Percentiles rank a stretch among this genome's conserved stretches.
Conservation (phyloP, 2,888 invertebrate species). For the Eristalis intricaria region DNA sequence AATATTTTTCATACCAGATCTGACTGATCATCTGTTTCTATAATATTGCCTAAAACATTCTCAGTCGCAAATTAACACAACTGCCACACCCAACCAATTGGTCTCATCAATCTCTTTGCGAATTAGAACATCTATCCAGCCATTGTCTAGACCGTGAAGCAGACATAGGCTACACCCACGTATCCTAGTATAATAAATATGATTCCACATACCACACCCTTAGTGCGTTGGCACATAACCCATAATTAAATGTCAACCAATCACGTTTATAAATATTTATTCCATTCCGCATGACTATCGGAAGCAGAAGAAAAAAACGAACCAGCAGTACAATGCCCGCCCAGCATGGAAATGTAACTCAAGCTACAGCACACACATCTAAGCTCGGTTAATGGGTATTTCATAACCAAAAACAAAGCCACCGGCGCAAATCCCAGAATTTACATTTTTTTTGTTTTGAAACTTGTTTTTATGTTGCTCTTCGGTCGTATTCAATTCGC, state of each 20-base stretch:
- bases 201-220: not conserved
- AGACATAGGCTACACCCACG: not conserved
- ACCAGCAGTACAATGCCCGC: not conserved
- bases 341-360: not conserved
- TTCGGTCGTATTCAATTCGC: not conserved
- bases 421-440: constrained; percentile 1
- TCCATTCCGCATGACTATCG: not conserved
- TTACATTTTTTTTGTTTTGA: constrained; percentile 8
- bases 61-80: too few relatives aligned
- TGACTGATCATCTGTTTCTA: too few relatives aligned
- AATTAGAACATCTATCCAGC: not conserved
- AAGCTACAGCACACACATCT: constrained; percentile 1
- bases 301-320: not conserved
- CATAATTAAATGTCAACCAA: constrained; percentile 6
- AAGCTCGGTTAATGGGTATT: constrained; percentile 32
- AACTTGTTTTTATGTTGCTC: not conserved
- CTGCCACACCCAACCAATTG: too few relatives aligned
- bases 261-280: constrained; percentile 28
- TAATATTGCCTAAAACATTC: too few relatives aligned
- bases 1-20: too few relatives aligned
- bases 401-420: constrained; percentile 35
- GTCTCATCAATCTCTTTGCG: too few relatives aligned
- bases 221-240: not conserved
- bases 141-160: not conserved
- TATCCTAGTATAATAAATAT: not conserved